Conservation (phyloP, 1,140 invertebrate species). For the Apis florea region DNA sequence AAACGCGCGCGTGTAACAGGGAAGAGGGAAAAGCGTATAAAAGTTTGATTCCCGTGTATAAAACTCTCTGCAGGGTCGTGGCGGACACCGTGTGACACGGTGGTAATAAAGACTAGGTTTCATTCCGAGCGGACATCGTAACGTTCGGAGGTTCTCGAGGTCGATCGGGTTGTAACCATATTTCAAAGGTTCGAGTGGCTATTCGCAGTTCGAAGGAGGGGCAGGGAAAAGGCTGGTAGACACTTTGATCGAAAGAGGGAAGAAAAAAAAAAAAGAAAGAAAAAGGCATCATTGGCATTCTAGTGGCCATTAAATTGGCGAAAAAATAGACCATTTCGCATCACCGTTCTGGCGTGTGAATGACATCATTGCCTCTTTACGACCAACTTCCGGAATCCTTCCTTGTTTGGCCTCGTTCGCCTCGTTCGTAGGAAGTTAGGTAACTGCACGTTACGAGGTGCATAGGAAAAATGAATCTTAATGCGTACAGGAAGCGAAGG, state of each 20-base stretch:
- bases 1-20: too few relatives aligned
- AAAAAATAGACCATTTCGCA: constrained; percentile 41
- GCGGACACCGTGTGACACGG: not conserved
- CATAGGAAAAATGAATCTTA: not conserved
- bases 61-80: constrained; percentile 17
- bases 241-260: not conserved
- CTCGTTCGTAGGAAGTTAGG: not conserved
- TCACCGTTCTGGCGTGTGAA: not conserved
- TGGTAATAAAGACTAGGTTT: constrained; percentile 54
- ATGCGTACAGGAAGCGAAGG: not conserved
- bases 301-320: constrained; percentile 52
- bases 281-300: constrained; percentile 21
- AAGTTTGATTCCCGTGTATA: not conserved
- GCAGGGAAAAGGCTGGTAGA: not conserved
- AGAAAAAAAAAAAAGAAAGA: not conserved
- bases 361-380: constrained; percentile 29
- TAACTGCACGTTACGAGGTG: not conserved
- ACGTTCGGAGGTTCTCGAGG: constrained; percentile 34
- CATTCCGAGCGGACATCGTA: constrained; percentile 46
- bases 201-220: not conserved
- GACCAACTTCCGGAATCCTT: not conserved
- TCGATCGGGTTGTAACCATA: constrained; percentile 51
- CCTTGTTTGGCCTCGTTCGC: not conserved
- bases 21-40: not conserved
- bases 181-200: constrained; percentile 55